These are phyloP conservation scores for Musca vetustissima DNA, from an alignment of 1,140 invertebrate genomes.

Conservation along the genomic window DNA sequence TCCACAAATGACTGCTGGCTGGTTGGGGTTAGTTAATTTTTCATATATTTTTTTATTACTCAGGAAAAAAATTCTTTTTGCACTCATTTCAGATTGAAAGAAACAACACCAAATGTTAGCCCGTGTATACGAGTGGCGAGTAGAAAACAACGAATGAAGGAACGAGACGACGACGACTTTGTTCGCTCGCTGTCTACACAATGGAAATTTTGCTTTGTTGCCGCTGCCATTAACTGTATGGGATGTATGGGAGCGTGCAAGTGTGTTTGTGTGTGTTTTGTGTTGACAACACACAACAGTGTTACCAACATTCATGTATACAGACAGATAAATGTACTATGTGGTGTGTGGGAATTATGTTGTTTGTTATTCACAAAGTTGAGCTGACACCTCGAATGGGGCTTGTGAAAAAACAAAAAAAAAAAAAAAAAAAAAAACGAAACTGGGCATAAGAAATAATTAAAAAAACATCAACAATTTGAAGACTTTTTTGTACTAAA, in stretches of 20 bases:
- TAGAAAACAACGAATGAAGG: constrained; percentile 30
- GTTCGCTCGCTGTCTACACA: constrained; percentile 46
- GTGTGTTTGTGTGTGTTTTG: background rate
- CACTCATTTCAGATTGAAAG: constrained; percentile 7
- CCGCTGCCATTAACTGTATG: constrained; percentile 34
- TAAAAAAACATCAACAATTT: too few species aligned
- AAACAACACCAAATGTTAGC: constrained; percentile 26
- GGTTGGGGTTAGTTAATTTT: too few species aligned
- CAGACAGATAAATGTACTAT: too few species aligned
- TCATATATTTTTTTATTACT: constrained; percentile 5
- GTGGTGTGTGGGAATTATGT: background rate
- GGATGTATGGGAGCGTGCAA: too few species aligned
- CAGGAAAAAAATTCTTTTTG: constrained; percentile 14
- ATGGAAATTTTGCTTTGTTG: constrained; percentile 55
- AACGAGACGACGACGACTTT: constrained; percentile 2
- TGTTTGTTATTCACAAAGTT: too few species aligned
- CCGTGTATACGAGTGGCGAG: constrained; percentile 24
- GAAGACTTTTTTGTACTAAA: too few species aligned
- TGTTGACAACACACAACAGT: background rate
- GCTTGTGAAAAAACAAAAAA: too few species aligned
- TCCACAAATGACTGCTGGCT: background rate
- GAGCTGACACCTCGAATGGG: too few species aligned
- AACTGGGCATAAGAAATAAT: too few species aligned
- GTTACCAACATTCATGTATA: background rate
- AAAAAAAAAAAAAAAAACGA: too few species aligned